Base-by-base conservation (phyloP, 2,888 invertebrate species). In the Eustalomyia histrio region DNA sequence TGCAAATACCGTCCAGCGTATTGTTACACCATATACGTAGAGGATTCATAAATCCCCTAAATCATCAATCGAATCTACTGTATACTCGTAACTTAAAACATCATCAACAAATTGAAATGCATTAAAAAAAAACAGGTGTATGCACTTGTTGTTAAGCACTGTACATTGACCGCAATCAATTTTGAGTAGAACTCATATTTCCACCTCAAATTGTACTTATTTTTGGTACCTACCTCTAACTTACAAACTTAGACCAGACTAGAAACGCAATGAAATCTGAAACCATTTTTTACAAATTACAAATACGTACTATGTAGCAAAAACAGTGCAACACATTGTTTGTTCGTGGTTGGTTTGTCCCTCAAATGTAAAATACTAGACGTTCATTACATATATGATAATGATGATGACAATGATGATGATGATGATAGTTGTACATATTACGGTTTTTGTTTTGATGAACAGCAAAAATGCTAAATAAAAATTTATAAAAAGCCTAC, bases 261-360 rank as follows among this genome's bases (percentile, higher is more conserved):
- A 61, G 39, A 60, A 39, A 53, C 17, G 47, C 43, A 72, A 43
- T 86, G 87, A 85, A 88, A 88, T 85, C 82, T 60, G 84, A 88
- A 85, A 88, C 89, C 88, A 35, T 81, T 76, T 65, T 67, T 60
- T 43, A 58, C 68, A n/a, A 52, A 64, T 68, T 68, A 53, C 47
- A 80, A 67, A 63, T 67, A 58, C n/a, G 24, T 9, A 21, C 5
- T 29, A 29, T 29, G 29, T 29, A 29, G 7, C 7, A 29, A 50
- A 29, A 50, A 16, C 17, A 21, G 55, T 64, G 58, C 79, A 76
- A 83, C 29, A 79, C 63, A 67, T 76, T 79, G 69, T 72, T 75
- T 75, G 82, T 82, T 83, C 80, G 83, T 76, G 82, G 80, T 83
- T 83, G 76, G 74, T 35, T 83, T 81, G 83, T 63, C 76, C 79